Conservation (phyloP, 2,113 vertebrate genomes). For the Sphyrna mokarran region DNA sequence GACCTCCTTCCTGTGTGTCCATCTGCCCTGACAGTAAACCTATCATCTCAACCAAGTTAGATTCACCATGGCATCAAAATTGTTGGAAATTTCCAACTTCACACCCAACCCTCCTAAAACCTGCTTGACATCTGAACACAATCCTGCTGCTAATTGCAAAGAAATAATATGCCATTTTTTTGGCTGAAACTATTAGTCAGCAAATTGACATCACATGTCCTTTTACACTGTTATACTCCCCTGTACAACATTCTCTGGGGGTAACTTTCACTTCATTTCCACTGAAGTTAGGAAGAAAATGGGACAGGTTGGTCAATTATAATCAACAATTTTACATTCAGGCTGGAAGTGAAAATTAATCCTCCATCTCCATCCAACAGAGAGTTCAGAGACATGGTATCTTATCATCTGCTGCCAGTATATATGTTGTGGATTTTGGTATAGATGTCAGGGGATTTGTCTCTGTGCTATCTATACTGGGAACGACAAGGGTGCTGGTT, state of each 20-base stretch:
- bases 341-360: not conserved
- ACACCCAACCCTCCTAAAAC: not conserved
- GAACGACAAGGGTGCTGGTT: too few relatives aligned
- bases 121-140: not conserved
- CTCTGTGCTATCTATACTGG: too few relatives aligned
- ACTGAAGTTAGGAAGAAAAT: not conserved
- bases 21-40: not conserved
- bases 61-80: not conserved
- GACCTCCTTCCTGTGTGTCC: not conserved
- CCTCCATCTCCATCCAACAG: not conserved
- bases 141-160: not conserved
- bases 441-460: too few relatives aligned
- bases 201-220: not conserved
- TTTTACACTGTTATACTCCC: not conserved
- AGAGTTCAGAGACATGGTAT: not conserved
- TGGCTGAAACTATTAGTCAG: not conserved
- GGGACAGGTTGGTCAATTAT: not conserved
- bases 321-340: not conserved
- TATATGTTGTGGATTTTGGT: too few relatives aligned
- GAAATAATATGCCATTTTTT: not conserved
- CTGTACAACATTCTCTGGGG: not conserved
- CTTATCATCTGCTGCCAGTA: too few relatives aligned
- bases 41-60: not conserved
- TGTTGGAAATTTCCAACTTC: not conserved
- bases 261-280: not conserved